phyloP scores from a whole-genome alignment of 2,888 invertebrate genomes.

The Stenodera caucasica region DNA sequence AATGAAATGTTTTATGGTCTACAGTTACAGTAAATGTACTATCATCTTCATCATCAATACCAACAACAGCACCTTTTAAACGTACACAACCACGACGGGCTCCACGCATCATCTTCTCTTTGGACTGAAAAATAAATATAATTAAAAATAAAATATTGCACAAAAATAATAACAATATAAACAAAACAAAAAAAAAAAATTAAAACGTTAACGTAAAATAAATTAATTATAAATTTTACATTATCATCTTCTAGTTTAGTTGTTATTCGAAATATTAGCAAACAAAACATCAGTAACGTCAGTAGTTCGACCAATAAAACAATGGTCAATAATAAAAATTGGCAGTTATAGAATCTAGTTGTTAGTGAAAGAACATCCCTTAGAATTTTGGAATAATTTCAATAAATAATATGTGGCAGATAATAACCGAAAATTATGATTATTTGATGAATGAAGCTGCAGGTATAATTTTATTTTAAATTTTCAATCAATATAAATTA shows the following conservation, averaged over 20 bases:
- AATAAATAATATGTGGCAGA: neutral
- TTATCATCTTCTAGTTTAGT: neutral
- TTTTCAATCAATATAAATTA: no score
- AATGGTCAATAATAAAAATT: neutral
- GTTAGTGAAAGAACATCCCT: neutral
- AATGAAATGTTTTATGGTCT: conserved; percentile 99
- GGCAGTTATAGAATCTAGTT: neutral
- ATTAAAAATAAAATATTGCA: conserved; percentile 3
- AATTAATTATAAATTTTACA: neutral
- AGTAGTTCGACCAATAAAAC: neutral
- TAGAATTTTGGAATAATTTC: neutral
- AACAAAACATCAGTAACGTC: neutral
- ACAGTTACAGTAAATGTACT: conserved; percentile 99
- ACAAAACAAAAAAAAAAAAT: neutral
- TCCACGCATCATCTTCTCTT: conserved; percentile 98
- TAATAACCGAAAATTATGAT: neutral
- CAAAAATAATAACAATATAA: neutral
- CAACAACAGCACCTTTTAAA: conserved; percentile 95
- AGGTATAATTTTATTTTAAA: neutral
- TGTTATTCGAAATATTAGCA: neutral
- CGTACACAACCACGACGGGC: conserved; percentile 96
- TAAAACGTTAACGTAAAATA: neutral
- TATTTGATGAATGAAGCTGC: conserved; percentile 1
- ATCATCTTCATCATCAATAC: conserved; percentile 99
- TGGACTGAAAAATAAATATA: conserved; percentile 71